phyloP scores from a whole-genome alignment of 2,888 invertebrate species.

The Macrosiphum euphorbiae region DNA sequence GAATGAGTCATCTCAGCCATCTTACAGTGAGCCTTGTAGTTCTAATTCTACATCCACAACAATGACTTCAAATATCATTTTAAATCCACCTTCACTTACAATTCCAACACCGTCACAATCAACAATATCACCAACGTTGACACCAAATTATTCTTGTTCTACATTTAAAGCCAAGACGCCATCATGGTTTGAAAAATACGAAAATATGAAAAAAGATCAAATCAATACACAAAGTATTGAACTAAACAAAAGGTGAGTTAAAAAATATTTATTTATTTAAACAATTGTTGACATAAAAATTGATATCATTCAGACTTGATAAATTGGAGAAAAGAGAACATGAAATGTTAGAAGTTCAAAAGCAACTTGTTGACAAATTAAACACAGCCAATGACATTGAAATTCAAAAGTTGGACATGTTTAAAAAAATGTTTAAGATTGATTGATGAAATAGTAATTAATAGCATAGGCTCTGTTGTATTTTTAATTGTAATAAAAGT shows the following conservation, averaged over 20 bases:
- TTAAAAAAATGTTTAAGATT: background rate
- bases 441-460: background rate
- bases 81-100: too few relatives aligned
- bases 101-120: too few relatives aligned
- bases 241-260: background rate
- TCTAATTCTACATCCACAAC: too few relatives aligned
- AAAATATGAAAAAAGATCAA: constrained; percentile 3
- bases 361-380: background rate
- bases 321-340: background rate
- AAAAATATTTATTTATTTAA: background rate
- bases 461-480: too few relatives aligned
- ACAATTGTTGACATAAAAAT: background rate
- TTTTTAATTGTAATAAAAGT: too few relatives aligned
- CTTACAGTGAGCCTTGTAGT: too few relatives aligned
- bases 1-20: too few relatives aligned
- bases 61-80: too few relatives aligned
- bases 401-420: background rate
- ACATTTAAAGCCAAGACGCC: too few relatives aligned
- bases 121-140: too few relatives aligned
- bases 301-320: background rate
- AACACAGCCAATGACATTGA: background rate
- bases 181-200: background rate
- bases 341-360: background rate
- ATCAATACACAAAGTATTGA: background rate
- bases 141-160: too few relatives aligned